These are phyloP conservation scores for Penaeus vannamei DNA, from an alignment of 1,140 invertebrate species.

Conservation along the genomic window DNA sequence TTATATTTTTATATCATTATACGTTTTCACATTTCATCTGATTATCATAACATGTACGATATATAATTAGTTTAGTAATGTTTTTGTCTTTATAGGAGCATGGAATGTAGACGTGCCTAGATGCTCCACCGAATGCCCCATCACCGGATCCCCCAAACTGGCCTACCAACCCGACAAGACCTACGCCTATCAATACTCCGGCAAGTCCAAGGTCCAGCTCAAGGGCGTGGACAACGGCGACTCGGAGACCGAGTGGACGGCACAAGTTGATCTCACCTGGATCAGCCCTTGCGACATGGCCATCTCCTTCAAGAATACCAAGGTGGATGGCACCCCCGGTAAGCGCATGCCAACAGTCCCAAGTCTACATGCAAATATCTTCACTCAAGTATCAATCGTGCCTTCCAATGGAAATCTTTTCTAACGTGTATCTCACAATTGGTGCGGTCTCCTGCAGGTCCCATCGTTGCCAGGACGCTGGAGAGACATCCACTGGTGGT, in stretches of 20 bases:
- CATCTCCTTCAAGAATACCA: slow-evolving; percentile 37
- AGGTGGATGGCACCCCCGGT: slow-evolving; percentile 29
- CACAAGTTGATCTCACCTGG: slow-evolving; percentile 9
- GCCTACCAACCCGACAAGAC: slow-evolving; percentile 29
- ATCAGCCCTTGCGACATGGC: slow-evolving; percentile 41
- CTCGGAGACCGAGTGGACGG: background rate
- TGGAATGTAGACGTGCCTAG: background rate
- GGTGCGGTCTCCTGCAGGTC: background rate
- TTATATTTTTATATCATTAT: too few relatives aligned
- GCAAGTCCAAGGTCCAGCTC: slow-evolving; percentile 44
- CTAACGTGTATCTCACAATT: background rate
- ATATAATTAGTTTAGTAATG: too few relatives aligned
- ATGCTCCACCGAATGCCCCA: slow-evolving; percentile 48
- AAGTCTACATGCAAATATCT: background rate
- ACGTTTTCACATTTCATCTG: too few relatives aligned
- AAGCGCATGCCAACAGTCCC: background rate
- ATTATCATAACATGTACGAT: too few relatives aligned
- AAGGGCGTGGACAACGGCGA: slow-evolving; percentile 47
- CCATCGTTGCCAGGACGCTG: slow-evolving; percentile 17
- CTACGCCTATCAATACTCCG: slow-evolving; percentile 45
- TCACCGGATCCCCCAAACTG: slow-evolving; percentile 33
- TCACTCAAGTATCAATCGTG: background rate
- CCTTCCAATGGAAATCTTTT: background rate
- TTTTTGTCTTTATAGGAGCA: slow-evolving; percentile 35
- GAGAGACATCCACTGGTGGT: slow-evolving; percentile 54